These are phyloP conservation scores for Urosaurus nigricauda DNA, from an alignment of 2,797 vertebrate genomes.

Conservation along the genomic window DNA sequence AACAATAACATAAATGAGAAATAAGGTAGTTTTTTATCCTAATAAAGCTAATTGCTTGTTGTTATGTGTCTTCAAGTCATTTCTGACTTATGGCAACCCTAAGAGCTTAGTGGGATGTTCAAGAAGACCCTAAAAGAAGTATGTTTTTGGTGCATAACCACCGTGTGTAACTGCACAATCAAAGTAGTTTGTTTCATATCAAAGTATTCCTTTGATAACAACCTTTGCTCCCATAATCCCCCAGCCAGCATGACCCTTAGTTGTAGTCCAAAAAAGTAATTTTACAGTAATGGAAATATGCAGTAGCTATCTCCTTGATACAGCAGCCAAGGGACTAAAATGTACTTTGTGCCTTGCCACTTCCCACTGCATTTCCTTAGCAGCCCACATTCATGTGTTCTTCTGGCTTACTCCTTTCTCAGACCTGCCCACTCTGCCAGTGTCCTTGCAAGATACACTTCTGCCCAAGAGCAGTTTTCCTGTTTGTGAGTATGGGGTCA, in stretches of 20 bases:
- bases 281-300: background rate
- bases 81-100: too few relatives aligned
- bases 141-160: background rate
- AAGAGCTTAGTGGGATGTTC: background rate
- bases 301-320: background rate
- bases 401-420: background rate
- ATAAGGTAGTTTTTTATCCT: background rate
- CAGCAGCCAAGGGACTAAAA: background rate
- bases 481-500: conserved; percentile 12
- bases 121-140: background rate
- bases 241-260: too few relatives aligned
- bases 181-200: background rate
- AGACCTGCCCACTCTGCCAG: background rate
- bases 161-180: background rate
- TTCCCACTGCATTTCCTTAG: background rate
- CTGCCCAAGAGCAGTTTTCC: background rate
- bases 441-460: background rate
- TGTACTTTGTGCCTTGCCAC: background rate
- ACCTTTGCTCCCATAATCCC: background rate
- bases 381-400: background rate
- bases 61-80: too few relatives aligned
- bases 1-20: background rate
- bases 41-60: background rate
- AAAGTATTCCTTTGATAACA: background rate
- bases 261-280: too few relatives aligned